These are phyloP conservation scores for Gymnosoma rotundatum DNA, from an alignment of 2,888 invertebrate species.

Conservation along the genomic window DNA sequence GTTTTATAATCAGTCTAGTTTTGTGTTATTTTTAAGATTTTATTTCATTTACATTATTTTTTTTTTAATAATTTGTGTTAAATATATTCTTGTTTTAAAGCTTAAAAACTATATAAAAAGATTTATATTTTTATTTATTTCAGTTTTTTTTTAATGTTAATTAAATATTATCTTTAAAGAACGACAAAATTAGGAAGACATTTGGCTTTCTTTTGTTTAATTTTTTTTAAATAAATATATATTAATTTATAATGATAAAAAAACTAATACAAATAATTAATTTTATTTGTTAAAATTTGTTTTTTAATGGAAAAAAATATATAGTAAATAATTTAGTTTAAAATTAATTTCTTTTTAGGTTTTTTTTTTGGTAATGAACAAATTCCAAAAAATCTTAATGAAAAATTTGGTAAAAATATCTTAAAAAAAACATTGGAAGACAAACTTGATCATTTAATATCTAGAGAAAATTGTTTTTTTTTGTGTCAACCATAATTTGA, in stretches of 20 bases:
- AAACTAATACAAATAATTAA: conserved; percentile 7
- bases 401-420: neutral
- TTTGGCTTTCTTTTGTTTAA: conserved; percentile 76
- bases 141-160: conserved; percentile 41
- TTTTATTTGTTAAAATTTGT: no score
- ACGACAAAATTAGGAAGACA: conserved; percentile 76
- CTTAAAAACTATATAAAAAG: conserved; percentile 69
- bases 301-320: neutral
- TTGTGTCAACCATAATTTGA: neutral
- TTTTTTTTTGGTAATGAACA: no score
- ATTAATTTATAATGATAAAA: conserved; percentile 26
- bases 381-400: no score
- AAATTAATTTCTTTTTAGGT: no score
- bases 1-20: conserved; percentile 70
- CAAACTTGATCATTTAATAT: neutral
- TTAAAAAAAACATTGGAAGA: conserved; percentile 23
- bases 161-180: conserved; percentile 63
- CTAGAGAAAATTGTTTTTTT: conserved; percentile 1
- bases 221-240: conserved; percentile 65
- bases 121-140: conserved; percentile 60
- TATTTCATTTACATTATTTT: conserved; percentile 27
- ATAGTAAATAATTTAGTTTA: no score
- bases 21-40: conserved; percentile 69
- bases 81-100: conserved; percentile 58
- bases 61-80: conserved; percentile 55